phyloP scores from a whole-genome alignment of 2,113 vertebrate genomes.

The Taurulus bubalis region DNA sequence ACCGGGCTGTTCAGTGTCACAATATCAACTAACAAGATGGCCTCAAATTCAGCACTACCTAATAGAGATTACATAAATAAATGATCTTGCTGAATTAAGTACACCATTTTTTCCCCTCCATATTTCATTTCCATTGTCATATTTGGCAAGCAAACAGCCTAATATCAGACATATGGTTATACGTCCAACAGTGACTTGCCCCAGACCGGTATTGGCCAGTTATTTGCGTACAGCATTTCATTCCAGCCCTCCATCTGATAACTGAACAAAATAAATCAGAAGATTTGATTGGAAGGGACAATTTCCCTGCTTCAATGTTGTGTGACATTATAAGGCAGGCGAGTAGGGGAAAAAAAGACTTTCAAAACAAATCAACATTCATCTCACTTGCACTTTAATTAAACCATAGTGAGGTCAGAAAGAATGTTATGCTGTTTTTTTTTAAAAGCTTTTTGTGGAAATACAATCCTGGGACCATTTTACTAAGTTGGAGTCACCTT shows the following conservation, averaged over 20 bases:
- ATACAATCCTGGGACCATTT: slow-evolving; percentile 57
- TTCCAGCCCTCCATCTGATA: slow-evolving; percentile 68
- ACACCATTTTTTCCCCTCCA: slow-evolving; percentile 32
- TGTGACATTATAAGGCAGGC: slow-evolving; percentile 16
- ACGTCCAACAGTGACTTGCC: slow-evolving; percentile 31
- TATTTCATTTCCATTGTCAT: slow-evolving; percentile 36
- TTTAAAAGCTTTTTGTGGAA: slow-evolving; percentile 67
- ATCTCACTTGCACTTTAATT: slow-evolving; percentile 65
- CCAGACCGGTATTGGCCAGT: slow-evolving; percentile 16
- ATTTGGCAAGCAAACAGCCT: slow-evolving; percentile 27
- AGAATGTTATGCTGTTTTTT: slow-evolving; percentile 46
- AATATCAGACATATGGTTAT: slow-evolving; percentile 41
- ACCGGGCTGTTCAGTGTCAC: background rate
- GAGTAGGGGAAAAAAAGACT: background rate
- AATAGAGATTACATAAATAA: background rate
- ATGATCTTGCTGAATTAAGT: slow-evolving; percentile 6
- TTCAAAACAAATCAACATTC: slow-evolving; percentile 41
- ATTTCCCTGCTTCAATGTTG: slow-evolving; percentile 32
- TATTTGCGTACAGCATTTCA: slow-evolving; percentile 41
- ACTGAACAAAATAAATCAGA: slow-evolving; percentile 53
- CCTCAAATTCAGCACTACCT: background rate
- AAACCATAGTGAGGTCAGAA: slow-evolving; percentile 57
- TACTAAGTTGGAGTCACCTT: slow-evolving; percentile 50
- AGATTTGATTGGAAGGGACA: slow-evolving; percentile 57
- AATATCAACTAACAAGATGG: background rate